Percentiles rank a stretch among this genome's conserved stretches.
These are phyloP conservation scores for Lamellibrachia luymesi DNA, from an alignment of 1,140 invertebrate genomes.

Conservation along the genomic window DNA sequence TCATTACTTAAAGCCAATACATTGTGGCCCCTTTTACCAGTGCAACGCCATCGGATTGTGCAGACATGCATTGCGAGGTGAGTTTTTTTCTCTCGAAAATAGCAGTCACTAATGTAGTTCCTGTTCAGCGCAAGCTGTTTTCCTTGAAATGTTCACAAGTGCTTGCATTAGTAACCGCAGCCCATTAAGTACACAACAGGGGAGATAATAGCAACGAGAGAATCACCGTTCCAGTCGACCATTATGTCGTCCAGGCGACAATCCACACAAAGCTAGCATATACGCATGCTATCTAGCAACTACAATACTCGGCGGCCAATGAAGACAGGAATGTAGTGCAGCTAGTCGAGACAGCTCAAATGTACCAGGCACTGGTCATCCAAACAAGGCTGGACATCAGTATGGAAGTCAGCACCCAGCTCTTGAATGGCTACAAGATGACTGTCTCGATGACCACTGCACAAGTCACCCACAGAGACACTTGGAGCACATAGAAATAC, in stretches of 20 bases:
- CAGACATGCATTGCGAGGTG: background rate
- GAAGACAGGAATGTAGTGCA: background rate
- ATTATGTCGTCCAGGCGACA: background rate
- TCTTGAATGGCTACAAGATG: background rate
- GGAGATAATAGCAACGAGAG: background rate
- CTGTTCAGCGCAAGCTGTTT: background rate
- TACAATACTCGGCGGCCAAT: background rate
- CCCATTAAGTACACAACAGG: background rate
- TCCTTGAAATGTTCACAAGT: background rate
- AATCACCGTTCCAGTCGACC: background rate
- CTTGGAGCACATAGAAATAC: background rate
- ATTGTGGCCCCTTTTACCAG: background rate
- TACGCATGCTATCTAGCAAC: background rate
- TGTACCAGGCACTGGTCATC: background rate
- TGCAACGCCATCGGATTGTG: background rate
- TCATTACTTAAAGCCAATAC: background rate
- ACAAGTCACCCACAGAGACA: background rate
- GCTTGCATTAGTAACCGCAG: background rate
- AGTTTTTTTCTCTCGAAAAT: background rate
- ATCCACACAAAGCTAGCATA: background rate
- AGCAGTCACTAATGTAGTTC: background rate
- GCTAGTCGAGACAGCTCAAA: background rate
- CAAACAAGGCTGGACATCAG: conserved; percentile 3
- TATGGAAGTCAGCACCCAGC: background rate
- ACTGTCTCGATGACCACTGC: background rate